phyloP scores from a whole-genome alignment of 2,797 vertebrate species.

The Lepilemur septentrionalis region DNA sequence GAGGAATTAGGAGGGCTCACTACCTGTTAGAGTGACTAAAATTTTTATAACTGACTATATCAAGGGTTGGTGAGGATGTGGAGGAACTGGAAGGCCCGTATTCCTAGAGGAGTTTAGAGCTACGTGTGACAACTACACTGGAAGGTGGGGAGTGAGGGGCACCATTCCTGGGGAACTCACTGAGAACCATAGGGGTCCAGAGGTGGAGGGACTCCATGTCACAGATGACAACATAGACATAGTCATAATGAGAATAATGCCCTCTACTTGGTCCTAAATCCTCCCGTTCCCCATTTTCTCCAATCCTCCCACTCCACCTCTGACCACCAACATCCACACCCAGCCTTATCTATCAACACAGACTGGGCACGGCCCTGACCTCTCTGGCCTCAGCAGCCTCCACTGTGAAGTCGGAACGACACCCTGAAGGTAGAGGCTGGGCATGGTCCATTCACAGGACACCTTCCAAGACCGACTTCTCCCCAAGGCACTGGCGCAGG shows the following conservation, averaged over 20 bases:
- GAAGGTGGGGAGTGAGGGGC: neutral
- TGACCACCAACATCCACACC: neutral
- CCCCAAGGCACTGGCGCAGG: neutral
- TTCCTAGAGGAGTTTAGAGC: neutral
- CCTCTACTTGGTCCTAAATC: neutral
- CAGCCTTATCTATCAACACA: neutral
- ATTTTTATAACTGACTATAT: neutral
- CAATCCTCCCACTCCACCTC: neutral
- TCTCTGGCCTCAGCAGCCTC: neutral
- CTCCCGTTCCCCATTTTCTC: neutral
- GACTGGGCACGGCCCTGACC: neutral
- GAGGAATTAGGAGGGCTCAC: neutral
- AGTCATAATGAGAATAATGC: neutral
- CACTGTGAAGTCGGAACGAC: neutral
- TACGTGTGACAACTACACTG: neutral
- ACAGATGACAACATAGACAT: neutral
- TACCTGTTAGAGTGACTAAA: neutral
- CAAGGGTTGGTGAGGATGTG: neutral
- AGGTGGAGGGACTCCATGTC: neutral
- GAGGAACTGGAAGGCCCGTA: neutral
- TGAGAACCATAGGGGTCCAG: neutral
- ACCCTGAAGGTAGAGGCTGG: neutral
- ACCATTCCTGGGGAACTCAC: neutral
- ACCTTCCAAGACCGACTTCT: neutral
- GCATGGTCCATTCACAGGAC: neutral